Evolutionary conservation across 2,797 vertebrate species (phyloP), one percentile per base, ranked within the genome.

Genomic region (Enteromius radiatus): DNA sequence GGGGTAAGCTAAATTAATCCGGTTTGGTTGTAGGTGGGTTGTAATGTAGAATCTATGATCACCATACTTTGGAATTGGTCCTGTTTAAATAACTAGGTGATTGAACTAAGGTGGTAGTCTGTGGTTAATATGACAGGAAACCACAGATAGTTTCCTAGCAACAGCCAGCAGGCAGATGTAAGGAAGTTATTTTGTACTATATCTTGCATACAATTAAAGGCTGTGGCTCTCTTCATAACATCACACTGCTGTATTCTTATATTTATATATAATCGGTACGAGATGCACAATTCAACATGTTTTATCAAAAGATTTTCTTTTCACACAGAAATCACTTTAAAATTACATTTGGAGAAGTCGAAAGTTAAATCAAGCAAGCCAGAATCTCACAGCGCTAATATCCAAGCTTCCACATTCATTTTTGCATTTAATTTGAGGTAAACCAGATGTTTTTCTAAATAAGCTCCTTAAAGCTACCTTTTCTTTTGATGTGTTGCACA

Each of bases 81-180:
- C 8, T 38, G 21, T 74, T 12, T 23, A 23, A 38, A 14, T 21
- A 73, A 12, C 10, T 36, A 41, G 52, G n/a, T 19, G 8, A 59
- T 26, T 41, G 52, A 59, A 23, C 19, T 54, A 81, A 74, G 8
- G 3, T 41, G 61, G 80, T 61, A 11, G 23, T 15, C 0, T 88
- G 88, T 82, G 90, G 92, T 90, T 54, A 33, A 28, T 56, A 76
- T 75, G 73, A 88, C 88, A 92, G 92, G 90, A 93, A 93, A 81
- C 78, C 84, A 43, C 14, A 83, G 47, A 56, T 71, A 52, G 90
- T 89, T 90, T 28, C 87, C 61, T 74, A 33, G 90, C 65, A 90
- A 89, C 90, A 17, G 21, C 64, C 83, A 69, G 70, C 23, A 84
- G 47, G 82, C 23, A 84, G 47, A 83, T 71, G 84, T 69, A 15